These are phyloP conservation scores for Periplaneta americana DNA, from an alignment of 1,140 invertebrate species.

Conservation along the genomic window DNA sequence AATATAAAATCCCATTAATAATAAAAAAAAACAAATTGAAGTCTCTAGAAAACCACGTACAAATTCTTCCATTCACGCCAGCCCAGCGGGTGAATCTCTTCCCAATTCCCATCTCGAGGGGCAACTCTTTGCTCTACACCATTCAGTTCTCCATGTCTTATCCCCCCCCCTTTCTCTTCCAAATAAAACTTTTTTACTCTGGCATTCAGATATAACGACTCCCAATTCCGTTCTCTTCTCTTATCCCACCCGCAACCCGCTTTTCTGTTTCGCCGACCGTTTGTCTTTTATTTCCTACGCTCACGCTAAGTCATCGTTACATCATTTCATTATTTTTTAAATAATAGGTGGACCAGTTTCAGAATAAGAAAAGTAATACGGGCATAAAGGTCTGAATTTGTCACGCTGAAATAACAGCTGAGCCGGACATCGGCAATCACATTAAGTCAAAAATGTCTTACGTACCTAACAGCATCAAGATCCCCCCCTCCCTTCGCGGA, in stretches of 20 bases:
- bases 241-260: neutral
- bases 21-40: neutral
- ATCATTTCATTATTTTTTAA: neutral
- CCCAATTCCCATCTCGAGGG: neutral
- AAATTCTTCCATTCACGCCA: neutral
- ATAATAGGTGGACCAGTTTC: neutral
- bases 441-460: neutral
- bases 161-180: neutral
- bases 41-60: neutral
- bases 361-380: neutral
- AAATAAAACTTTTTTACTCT: neutral
- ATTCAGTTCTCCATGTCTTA: neutral
- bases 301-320: neutral
- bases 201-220: neutral
- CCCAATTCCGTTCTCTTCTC: neutral
- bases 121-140: neutral
- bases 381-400: neutral
- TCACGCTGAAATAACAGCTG: neutral
- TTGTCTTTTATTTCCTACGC: neutral
- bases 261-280: neutral
- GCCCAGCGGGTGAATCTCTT: neutral
- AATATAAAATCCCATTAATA: neutral
- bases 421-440: neutral
- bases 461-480: too few species aligned
- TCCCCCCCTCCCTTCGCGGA: too few species aligned